These are phyloP conservation scores for Loriculus beryllinus DNA, from an alignment of 2,797 vertebrate genomes.

Conservation along the genomic window DNA sequence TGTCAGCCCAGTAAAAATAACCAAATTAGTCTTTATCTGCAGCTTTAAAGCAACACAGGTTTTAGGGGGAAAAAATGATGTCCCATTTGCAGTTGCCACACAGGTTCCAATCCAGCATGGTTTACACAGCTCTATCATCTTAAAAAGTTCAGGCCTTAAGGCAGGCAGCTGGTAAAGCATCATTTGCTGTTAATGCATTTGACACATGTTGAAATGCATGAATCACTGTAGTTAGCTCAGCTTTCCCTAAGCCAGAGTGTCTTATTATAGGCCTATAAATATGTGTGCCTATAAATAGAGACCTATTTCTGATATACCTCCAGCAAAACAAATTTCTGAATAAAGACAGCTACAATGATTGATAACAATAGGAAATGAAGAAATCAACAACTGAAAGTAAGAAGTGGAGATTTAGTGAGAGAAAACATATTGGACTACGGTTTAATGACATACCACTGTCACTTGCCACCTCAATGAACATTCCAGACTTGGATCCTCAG, in stretches of 20 bases:
- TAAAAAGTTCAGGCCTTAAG: not conserved
- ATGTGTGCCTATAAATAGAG: not conserved
- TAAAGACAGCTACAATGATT: not conserved
- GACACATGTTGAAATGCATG: not conserved
- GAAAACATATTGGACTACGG: not conserved
- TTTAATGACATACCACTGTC: not conserved
- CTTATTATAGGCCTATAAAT: not conserved
- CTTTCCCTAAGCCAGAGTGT: not conserved
- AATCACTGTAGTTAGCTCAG: not conserved
- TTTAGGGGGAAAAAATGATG: not conserved
- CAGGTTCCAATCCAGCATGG: not conserved
- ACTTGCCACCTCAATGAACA: not conserved
- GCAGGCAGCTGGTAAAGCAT: not conserved
- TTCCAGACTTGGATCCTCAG: not conserved
- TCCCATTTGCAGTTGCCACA: not conserved
- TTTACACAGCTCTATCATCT: not conserved
- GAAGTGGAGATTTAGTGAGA: not conserved
- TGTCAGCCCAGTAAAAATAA: not conserved
- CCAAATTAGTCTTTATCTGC: not conserved
- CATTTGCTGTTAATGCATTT: not conserved
- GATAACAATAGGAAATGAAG: not conserved
- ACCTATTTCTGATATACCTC: not conserved
- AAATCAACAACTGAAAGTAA: not conserved
- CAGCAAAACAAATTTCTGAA: not conserved
- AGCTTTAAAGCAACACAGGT: not conserved